Evolutionary conservation across 2,888 invertebrate genomes (phyloP).

Genomic region (Vandiemenella viatica): DNA sequence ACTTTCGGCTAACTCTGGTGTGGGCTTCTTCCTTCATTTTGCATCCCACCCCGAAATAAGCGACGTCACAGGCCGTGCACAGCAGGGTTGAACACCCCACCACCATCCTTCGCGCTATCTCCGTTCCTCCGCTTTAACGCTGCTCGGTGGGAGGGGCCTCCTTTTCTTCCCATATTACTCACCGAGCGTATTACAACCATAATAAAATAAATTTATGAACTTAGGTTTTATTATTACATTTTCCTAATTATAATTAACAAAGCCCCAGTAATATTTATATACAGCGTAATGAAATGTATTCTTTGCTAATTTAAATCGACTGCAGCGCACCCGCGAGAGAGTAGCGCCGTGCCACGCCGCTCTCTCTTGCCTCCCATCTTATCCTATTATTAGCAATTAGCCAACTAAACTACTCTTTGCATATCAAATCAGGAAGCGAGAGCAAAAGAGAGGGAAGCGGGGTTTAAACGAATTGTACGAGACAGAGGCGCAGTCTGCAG

Average conservation of each 20-base stretch:
- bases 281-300: neutral
- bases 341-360: neutral
- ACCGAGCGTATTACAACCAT: neutral
- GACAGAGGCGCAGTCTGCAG: no score
- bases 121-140: neutral
- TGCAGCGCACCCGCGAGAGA: no score
- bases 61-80: no score
- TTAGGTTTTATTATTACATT: neutral
- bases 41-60: no score
- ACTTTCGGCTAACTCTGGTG: no score
- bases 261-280: neutral
- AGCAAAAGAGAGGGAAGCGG: neutral
- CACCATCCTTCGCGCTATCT: neutral
- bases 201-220: neutral
- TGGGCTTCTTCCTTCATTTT: no score
- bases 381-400: conserved; percentile 19
- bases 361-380: conserved; percentile 12
- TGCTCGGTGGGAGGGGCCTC: no score
- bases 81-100: no score
- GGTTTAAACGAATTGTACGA: conserved; percentile 1
- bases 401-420: conserved; percentile 18
- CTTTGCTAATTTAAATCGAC: conserved; percentile 3
- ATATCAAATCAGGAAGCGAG: conserved; percentile 17
- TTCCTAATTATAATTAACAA: neutral
- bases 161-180: neutral